Percentiles rank a stretch among this genome's conserved stretches.
Evolutionary conservation across 2,888 invertebrate genomes (phyloP).

Genomic region (Dendrolimus houi): DNA sequence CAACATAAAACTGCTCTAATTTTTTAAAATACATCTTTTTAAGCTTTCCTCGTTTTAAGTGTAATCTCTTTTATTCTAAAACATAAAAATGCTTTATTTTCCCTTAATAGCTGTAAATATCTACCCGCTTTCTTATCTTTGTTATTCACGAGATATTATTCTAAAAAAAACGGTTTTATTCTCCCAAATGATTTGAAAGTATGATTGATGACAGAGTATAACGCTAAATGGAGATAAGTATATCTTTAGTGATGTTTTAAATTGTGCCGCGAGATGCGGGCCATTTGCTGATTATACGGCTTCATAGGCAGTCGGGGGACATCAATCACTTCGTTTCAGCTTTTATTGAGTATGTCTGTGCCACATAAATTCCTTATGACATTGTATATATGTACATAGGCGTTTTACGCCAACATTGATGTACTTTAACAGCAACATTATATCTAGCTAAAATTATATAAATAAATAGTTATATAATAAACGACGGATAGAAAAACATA

Average conservation of each 20-base stretch:
- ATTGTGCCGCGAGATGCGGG: slow-evolving; percentile 23
- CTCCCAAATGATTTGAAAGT: slow-evolving; percentile 46
- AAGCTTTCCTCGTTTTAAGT: slow-evolving; percentile 9
- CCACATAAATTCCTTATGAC: too few relatives aligned
- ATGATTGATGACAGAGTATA: slow-evolving; percentile 48
- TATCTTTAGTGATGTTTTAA: slow-evolving; percentile 34
- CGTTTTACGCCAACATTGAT: too few relatives aligned
- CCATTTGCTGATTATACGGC: slow-evolving; percentile 21
- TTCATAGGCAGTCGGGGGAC: slow-evolving; percentile 16
- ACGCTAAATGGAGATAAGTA: slow-evolving; percentile 34
- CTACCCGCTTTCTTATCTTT: slow-evolving; percentile 23
- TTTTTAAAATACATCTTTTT: slow-evolving; percentile 22
- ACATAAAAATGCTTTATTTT: slow-evolving; percentile 11
- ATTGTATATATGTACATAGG: too few relatives aligned
- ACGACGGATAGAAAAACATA: too few relatives aligned
- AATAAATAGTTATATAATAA: too few relatives aligned
- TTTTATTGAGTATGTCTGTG: background rate
- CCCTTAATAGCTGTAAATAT: slow-evolving; percentile 27
- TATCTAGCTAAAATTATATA: too few relatives aligned
- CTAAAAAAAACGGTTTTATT: slow-evolving; percentile 37
- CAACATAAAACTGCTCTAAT: slow-evolving; percentile 33
- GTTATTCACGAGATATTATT: slow-evolving; percentile 29
- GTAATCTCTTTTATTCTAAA: slow-evolving; percentile 12
- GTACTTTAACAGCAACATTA: too few relatives aligned
- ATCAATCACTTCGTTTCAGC: slow-evolving; percentile 13